Base-by-base conservation (phyloP, 2,113 vertebrate species). In the Empidonax alnorum region DNA sequence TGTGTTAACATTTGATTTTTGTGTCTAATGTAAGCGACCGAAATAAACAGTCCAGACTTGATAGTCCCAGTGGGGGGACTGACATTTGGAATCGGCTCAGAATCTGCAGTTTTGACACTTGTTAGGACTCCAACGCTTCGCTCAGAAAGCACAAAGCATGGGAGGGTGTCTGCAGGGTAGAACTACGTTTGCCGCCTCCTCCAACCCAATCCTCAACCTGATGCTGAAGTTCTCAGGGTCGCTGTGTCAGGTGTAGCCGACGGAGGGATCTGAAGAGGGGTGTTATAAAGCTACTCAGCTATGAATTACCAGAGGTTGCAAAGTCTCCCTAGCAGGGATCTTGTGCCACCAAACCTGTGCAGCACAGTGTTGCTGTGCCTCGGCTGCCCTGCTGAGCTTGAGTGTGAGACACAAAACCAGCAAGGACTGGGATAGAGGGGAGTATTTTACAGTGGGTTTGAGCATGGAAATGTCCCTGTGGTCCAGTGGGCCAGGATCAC, bases 191-290 rank as follows among this genome's bases (percentile, higher is more conserved):
- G 71, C 39, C 31, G 71, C 39, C 31, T 69, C 47, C 30, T 59
- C 33, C 77, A 55, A 25, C 33, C 56, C 21, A 13, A 42, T 17
- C 39, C 61, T 87, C 27, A 12, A 1, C 10, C 37, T 56, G 27
- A 12, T 1, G 20, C 67, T 33, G 16, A 61, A 41, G 37, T 10
- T n/a, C 84, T 77, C 2, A 1, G 77, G 50, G 62, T 22, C 0
- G 1, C 27, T 31, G 19, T 1, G 1, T 7, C 0, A 2, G 15
- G 41, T 24, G 41, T 6, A 71, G 56, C 39, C 9, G n/a, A 6
- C 4, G 59, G 42, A 84, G 22, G 25, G 35, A 3, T 8, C 25
- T 41, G 49, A 73, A 59, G 39, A 79, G 41, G 12, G 35, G 31
- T 2, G 5, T 1, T 61, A 14, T 0, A 37, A 41, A 27, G 61